Evolutionary conservation across 2,113 vertebrate genomes (phyloP).

Genomic region (Asarcornis scutulata): DNA sequence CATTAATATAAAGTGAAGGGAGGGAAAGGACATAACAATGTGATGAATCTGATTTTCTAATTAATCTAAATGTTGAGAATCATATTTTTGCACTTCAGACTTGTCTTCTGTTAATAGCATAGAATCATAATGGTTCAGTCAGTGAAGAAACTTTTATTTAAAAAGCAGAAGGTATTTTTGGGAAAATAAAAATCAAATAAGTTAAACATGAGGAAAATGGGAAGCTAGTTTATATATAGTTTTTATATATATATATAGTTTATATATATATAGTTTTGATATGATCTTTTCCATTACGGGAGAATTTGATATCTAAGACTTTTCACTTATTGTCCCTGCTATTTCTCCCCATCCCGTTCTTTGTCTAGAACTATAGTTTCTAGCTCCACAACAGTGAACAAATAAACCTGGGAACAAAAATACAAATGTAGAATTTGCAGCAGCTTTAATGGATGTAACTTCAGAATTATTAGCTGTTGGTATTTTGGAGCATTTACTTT

Average conservation of each 20-base stretch:
- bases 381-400: not conserved
- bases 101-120: not conserved
- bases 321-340: not conserved
- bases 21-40: not conserved
- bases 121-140: not conserved
- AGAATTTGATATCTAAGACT: not conserved
- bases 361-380: not conserved
- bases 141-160: not conserved
- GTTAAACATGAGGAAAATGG: not conserved
- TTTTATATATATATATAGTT: no score
- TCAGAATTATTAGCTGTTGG: not conserved
- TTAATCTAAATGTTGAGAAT: slow-evolving; percentile 6
- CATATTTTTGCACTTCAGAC: not conserved
- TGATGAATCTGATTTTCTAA: slow-evolving; percentile 1
- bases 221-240: not conserved
- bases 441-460: not conserved
- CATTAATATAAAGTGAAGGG: not conserved
- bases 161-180: not conserved
- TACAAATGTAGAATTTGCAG: not conserved
- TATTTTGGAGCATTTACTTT: not conserved
- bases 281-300: not conserved
- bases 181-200: not conserved
- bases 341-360: not conserved
- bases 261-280: not conserved
- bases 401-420: not conserved